phyloP scores from a whole-genome alignment of 53 echinoderm and acorn worm species.

The Antedon mediterranea region DNA sequence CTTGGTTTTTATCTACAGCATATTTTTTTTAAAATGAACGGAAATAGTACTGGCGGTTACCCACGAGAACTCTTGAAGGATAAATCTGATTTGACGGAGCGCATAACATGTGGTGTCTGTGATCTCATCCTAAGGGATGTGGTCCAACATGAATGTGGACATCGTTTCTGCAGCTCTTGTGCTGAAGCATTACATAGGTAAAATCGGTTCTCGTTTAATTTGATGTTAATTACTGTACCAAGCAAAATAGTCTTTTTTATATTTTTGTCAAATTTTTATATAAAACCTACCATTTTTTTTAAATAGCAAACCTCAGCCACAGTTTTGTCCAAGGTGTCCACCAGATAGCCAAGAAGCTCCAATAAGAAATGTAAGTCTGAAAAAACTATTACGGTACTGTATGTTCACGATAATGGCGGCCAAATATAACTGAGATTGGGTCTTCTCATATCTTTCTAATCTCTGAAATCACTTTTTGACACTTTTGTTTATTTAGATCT shows the following conservation, averaged over 20 bases:
- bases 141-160: conserved; percentile 35
- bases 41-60: not conserved
- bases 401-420: no score
- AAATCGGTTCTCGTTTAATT: no score
- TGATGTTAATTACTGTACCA: no score
- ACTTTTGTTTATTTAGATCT: conserved; percentile 5
- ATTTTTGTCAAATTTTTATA: no score
- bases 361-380: not conserved
- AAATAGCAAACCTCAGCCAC: not conserved
- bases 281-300: not conserved
- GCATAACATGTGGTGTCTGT: conserved; percentile 17
- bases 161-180: conserved; percentile 33
- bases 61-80: not conserved
- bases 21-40: not conserved
- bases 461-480: no score
- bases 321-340: not conserved
- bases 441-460: no score
- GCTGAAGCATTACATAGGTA: conserved; percentile 9
- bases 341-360: not conserved
- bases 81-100: not conserved
- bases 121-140: conserved; percentile 16
- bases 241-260: no score
- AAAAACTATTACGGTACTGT: no score
- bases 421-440: no score
- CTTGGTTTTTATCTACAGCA: no score